A percentile compares a stretch with the other conserved stretches of the same genome.
Evolutionary conservation across 2,797 vertebrate species (phyloP).

Genomic region (Acomys russatus): DNA sequence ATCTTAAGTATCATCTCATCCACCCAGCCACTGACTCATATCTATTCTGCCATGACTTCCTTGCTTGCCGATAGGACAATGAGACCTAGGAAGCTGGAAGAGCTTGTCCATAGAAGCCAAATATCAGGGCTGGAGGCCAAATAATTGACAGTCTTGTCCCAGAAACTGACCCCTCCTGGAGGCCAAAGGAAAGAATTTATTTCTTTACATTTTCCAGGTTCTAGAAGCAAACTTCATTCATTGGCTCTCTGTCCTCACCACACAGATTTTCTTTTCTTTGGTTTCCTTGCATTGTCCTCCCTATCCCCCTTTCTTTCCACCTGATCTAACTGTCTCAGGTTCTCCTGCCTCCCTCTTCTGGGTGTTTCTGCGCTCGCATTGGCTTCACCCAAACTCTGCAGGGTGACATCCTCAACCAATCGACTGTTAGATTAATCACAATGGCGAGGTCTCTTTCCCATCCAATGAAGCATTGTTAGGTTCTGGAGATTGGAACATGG

Average conservation of each 20-base stretch:
- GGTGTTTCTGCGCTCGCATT: neutral
- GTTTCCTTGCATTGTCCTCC: neutral
- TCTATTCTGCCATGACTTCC: neutral
- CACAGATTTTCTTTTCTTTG: neutral
- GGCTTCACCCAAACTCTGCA: neutral
- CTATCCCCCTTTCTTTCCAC: neutral
- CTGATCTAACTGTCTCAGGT: neutral
- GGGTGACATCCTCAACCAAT: neutral
- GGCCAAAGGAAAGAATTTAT: neutral
- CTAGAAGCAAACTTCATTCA: neutral
- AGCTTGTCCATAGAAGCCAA: neutral
- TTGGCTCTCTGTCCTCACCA: neutral
- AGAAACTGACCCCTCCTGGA: neutral
- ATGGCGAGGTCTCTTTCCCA: neutral
- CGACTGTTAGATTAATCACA: neutral
- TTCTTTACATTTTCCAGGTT: neutral
- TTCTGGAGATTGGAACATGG: neutral
- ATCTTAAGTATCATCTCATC: neutral
- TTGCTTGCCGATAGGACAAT: neutral
- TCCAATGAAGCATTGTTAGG: neutral
- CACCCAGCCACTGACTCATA: neutral
- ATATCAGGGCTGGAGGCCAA: neutral
- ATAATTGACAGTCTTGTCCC: neutral
- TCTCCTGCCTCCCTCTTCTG: neutral
- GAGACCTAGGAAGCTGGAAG: neutral